Evolutionary conservation across 2,888 invertebrate genomes (phyloP).

Genomic region (Leptinotarsa peninsularis): DNA sequence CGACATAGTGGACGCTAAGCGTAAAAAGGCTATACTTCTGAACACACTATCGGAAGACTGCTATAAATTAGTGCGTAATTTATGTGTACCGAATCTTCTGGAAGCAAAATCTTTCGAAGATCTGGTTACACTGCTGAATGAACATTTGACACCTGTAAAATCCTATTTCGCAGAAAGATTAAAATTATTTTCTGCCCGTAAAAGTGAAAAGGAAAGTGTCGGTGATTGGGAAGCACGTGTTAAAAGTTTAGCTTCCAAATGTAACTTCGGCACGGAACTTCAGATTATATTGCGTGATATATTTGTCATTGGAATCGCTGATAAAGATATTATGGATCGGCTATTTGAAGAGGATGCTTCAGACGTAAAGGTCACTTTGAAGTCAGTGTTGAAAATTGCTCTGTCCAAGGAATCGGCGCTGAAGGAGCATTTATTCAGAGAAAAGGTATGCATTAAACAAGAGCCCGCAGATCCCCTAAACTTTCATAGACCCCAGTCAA

Average conservation of each 20-base stretch:
- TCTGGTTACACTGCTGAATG: not conserved
- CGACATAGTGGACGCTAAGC: not conserved
- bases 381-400: conserved; percentile 29
- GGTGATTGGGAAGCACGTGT: conserved; percentile 35
- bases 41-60: not conserved
- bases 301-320: conserved; percentile 37
- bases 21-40: not conserved
- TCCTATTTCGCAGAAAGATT: not conserved
- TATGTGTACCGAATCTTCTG: not conserved
- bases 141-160: conserved; percentile 4
- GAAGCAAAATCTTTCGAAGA: not conserved
- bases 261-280: conserved; percentile 34
- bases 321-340: conserved; percentile 34
- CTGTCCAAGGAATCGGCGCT: conserved; percentile 36
- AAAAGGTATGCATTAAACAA: too few species aligned
- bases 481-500: too few species aligned
- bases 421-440: conserved; percentile 20
- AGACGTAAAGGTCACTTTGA: not conserved
- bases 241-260: conserved; percentile 37
- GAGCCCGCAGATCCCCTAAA: too few species aligned
- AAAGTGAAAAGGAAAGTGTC: not conserved
- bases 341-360: conserved; percentile 38
- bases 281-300: conserved; percentile 32
- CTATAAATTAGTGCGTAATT: not conserved
- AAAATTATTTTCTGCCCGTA: not conserved